A percentile compares a stretch with the other conserved stretches of the same genome.
Evolutionary conservation across 2,888 invertebrate species (phyloP).

Genomic region (Neoscelio sp.): DNA sequence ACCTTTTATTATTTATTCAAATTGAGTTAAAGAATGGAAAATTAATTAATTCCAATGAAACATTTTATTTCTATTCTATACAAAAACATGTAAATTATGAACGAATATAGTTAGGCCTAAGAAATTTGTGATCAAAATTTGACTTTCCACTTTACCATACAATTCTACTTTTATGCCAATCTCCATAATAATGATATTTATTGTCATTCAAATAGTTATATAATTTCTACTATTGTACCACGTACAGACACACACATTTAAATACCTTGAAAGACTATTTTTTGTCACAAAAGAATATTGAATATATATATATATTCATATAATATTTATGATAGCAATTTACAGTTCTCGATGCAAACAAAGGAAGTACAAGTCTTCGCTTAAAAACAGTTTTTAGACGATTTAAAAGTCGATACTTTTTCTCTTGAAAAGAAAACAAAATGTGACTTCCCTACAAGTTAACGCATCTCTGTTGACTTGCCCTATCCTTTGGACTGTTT

Average conservation of each 20-base stretch:
- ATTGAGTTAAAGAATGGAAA: conserved; percentile 6
- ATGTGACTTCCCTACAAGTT: conserved; percentile 37
- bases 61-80: too few relatives aligned
- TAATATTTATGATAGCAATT: conserved; percentile 57
- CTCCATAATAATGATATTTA: conserved; percentile 39
- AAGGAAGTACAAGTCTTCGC: conserved; percentile 27
- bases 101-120: too few relatives aligned
- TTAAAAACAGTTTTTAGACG: conserved; percentile 38
- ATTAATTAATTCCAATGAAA: too few relatives aligned
- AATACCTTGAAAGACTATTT: conserved; percentile 9
- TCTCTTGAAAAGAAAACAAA: conserved; percentile 21
- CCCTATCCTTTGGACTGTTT: conserved; percentile 66
- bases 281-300: conserved; percentile 43
- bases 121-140: conserved; percentile 9
- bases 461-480: conserved; percentile 56
- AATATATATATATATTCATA: conserved; percentile 27
- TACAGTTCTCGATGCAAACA: conserved; percentile 36
- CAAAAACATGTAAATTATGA: too few relatives aligned
- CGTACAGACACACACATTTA: too few relatives aligned
- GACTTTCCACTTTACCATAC: neutral
- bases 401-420: conserved; percentile 43
- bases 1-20: conserved; percentile 7
- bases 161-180: too few relatives aligned
- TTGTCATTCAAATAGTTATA: conserved; percentile 10
- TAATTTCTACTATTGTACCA: conserved; percentile 24